Evolutionary conservation across 2,888 invertebrate species (phyloP).

Genomic region (Drosophila barbarae): DNA sequence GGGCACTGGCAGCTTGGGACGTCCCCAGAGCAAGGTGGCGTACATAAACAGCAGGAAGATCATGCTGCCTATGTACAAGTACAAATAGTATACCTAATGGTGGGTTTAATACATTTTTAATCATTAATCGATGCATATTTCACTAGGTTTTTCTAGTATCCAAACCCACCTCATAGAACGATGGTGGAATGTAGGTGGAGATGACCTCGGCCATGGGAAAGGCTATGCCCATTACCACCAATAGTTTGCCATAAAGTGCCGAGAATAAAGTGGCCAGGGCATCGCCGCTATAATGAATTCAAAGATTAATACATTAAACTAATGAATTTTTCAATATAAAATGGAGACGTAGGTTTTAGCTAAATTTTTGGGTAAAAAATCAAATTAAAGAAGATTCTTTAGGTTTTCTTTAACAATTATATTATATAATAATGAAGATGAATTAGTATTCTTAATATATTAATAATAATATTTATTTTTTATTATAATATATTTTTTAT

Average conservation of each 20-base stretch:
- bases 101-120: background rate
- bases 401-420: too few species aligned
- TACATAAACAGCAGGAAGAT: constrained; percentile 91
- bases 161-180: constrained; percentile 90
- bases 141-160: background rate
- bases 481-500: too few species aligned
- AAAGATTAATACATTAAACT: background rate
- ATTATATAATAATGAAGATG: too few species aligned
- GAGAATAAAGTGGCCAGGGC: constrained; percentile 93
- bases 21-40: constrained; percentile 86
- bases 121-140: background rate
- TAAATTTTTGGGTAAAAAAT: too few species aligned
- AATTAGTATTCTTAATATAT: too few species aligned
- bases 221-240: constrained; percentile 96
- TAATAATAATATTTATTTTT: too few species aligned
- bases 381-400: too few species aligned
- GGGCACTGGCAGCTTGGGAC: constrained; percentile 82
- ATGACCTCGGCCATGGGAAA: constrained; percentile 98
- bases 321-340: background rate
- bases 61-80: constrained; percentile 93
- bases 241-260: constrained; percentile 94
- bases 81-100: constrained; percentile 89
- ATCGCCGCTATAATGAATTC: constrained; percentile 83
- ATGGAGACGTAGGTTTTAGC: too few species aligned
- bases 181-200: constrained; percentile 95